Percentiles rank a stretch among this genome's conserved stretches.
Conservation (phyloP, 1,140 invertebrate genomes). For the Formica selysi region DNA sequence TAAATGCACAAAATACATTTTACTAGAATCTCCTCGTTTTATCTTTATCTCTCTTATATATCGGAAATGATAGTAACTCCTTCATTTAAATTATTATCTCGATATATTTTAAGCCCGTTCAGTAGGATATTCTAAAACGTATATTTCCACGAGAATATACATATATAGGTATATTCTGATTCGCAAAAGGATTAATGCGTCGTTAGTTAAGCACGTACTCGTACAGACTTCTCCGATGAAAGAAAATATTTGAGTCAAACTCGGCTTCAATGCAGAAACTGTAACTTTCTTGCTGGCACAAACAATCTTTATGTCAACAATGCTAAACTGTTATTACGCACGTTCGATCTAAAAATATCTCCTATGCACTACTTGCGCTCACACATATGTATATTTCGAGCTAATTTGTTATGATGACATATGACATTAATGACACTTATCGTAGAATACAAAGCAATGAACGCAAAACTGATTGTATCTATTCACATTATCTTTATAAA, state of each 20-base stretch:
- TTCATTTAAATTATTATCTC: neutral
- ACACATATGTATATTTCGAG: neutral
- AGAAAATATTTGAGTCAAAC: constrained; percentile 45
- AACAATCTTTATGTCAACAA: constrained; percentile 22
- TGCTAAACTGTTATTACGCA: constrained; percentile 34
- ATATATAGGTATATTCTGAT: neutral
- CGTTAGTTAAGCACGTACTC: constrained; percentile 53
- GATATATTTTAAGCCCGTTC: neutral
- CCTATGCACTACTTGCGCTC: neutral
- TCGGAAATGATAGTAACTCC: neutral
- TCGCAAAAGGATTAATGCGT: constrained; percentile 36
- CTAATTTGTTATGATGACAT: neutral
- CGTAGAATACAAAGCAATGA: neutral
- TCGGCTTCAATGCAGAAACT: constrained; percentile 16
- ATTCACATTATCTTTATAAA: neutral
- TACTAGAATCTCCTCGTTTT: no score
- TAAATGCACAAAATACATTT: neutral
- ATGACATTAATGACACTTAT: neutral
- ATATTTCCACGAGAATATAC: neutral
- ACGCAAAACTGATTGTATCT: neutral
- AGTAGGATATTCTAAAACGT: neutral
- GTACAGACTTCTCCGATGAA: constrained; percentile 25
- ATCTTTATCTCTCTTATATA: neutral
- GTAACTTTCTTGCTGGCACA: constrained; percentile 41
- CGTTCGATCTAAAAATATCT: constrained; percentile 44